A percentile compares a stretch with the other conserved stretches of the same genome.
Evolutionary conservation across 2,888 invertebrate species (phyloP).

Genomic region (Callinectes sapidus): DNA sequence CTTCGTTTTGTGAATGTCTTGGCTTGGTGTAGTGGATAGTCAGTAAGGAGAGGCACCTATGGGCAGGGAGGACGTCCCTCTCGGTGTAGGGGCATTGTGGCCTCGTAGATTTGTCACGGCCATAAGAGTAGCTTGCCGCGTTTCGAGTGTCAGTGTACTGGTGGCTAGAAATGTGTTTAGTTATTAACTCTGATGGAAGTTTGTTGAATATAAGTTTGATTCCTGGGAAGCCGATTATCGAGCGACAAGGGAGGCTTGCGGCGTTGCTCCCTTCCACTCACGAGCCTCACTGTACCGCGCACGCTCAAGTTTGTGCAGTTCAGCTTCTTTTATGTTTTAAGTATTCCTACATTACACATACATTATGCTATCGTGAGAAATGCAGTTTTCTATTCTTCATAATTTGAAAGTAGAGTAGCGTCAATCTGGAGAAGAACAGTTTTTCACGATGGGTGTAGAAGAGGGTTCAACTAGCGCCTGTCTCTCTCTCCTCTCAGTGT

Average conservation of each 20-base stretch:
- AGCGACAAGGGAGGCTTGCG: slow-evolving; percentile 46
- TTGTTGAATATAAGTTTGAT: slow-evolving; percentile 4
- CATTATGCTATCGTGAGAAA: background rate
- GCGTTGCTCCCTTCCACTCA: slow-evolving; percentile 33
- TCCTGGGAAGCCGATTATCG: slow-evolving; percentile 44
- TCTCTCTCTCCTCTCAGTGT: slow-evolving; percentile 32
- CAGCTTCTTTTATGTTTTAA: slow-evolving; percentile 34
- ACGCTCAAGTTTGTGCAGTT: slow-evolving; percentile 44
- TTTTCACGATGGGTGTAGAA: slow-evolving; percentile 36
- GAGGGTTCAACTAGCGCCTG: background rate
- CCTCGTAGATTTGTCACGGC: background rate
- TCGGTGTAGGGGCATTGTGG: background rate
- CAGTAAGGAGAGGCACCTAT: background rate
- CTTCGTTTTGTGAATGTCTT: background rate
- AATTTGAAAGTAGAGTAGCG: background rate
- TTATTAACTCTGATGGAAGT: background rate
- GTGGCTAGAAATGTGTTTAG: background rate
- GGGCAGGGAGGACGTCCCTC: background rate
- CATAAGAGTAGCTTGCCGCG: background rate
- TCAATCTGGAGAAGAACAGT: background rate
- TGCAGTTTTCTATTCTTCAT: background rate
- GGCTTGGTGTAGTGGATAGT: background rate
- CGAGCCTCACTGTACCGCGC: slow-evolving; percentile 51
- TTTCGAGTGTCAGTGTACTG: background rate
- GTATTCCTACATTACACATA: background rate